Evolutionary conservation across 64 coral and sea anemone species (phyloP), one percentile per base, ranked within the genome.

Genomic region (Pocillopora damicornis): DNA sequence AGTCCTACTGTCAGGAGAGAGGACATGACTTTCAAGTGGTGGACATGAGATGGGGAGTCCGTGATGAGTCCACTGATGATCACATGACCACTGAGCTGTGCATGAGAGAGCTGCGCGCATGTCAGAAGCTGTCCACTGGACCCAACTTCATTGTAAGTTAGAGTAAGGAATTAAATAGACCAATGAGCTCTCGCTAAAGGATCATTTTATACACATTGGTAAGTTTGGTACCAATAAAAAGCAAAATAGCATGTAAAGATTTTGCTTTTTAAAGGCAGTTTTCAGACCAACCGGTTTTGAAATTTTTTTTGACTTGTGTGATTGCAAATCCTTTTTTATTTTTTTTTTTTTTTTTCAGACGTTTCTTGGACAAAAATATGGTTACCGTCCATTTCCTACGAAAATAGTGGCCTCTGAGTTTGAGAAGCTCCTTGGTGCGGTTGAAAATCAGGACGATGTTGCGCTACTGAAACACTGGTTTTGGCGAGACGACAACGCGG

Each of bases 11-110:
- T 59, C 97, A 99, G 58, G 90, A 93, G 88, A 86, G 91, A 91
- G 97, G 97, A 1, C 95, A 95, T 64, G 97, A 95, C 13, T 99
- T 99, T 72, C 97, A 99, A 74, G 83, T 95, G 7, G 97, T 99
- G 15, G 97, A 99, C 66, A 99, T 99, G 97, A 93, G 97, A 75
- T 99, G 97, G 97, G 97, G 97, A 58, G 97, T 99, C 15, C 87
- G 97, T 42, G 93, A 99, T 51, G 97, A 99, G 79, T 93, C 97
- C 15, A 99, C 97, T 12, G 97, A 99, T 75, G 97, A 99, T 82
- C 97, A 99, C 69, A 94, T 95, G 76, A 99, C 97, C 30, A 95
- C 93, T 61, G 93, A 99, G 12, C 68, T 99, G 0, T 99, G 97
- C 63, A 99, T 99, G 97, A 99, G 90, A 36, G 97, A 99, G 76